Conservation (phyloP, 2,888 invertebrate species). For the Eretmocerus hayati region DNA sequence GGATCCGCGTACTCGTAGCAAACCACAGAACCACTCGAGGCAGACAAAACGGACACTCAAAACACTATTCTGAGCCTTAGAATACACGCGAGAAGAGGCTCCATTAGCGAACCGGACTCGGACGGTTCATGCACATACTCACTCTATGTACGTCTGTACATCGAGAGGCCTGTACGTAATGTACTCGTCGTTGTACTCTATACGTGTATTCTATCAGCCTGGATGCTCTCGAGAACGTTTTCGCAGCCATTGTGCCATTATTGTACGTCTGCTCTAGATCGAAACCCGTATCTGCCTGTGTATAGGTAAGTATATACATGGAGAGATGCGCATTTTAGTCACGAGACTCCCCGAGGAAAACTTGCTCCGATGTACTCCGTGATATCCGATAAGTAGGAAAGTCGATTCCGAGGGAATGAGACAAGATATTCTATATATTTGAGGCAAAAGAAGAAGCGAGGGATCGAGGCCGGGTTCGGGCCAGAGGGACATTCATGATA, state of each 20-base stretch:
- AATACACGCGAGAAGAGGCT: constrained; percentile 2
- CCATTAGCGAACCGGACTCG: constrained; percentile 11
- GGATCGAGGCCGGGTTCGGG: no score
- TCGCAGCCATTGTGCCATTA: no score
- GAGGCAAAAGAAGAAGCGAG: no score
- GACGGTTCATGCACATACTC: neutral
- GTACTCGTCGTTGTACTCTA: no score
- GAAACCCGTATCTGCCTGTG: no score
- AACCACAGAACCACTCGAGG: neutral
- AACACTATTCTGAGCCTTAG: neutral
- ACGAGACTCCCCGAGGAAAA: neutral
- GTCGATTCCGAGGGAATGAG: neutral
- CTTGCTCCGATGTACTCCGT: neutral
- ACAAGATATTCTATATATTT: no score
- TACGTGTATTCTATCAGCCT: no score
- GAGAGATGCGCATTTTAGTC: no score
- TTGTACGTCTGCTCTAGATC: no score
- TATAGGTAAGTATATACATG: no score
- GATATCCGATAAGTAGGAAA: neutral
- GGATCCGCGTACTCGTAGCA: neutral
- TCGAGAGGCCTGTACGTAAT: no score
- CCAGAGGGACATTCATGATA: neutral
- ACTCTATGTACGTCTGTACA: neutral
- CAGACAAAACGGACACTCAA: constrained; percentile 15
- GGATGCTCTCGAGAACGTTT: no score